Evolutionary conservation across 2,888 invertebrate genomes (phyloP), one percentile per base, ranked within the genome.

Genomic region (Colletes collaris): DNA sequence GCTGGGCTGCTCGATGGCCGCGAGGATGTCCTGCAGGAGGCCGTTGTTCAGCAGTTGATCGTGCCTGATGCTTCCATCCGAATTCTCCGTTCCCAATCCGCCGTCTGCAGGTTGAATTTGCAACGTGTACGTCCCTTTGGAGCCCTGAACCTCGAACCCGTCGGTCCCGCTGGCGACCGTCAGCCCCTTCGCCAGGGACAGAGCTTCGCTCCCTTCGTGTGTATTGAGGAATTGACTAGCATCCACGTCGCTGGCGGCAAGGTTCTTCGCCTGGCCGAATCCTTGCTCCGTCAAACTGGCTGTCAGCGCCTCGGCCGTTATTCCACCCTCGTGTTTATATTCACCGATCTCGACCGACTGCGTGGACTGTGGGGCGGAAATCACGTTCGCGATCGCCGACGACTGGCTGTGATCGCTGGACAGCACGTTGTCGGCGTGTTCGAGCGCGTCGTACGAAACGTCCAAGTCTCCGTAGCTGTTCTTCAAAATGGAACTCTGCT

Each of bases 31-130:
- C 90, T 97, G 97, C 1, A 97, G 92, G 0, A 97, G 93, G 1
- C 96, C 97, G 89, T 97, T 96, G 0, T 97, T 97, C 0, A 97
- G 92, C 0, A 97, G 94, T 91, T 97, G 96, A 13, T 96, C 96
- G 87, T 97, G 97, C 11, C 93, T 93, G 66, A 96, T 95, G 35
- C 89, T 94, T 83, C 94, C 94, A 8, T 94, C 93, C 4, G 93
- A 93, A 27, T 92, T 92, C 79, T 94, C 94, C 0, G 94, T 94
- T 83, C 91, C 94, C 0, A 92, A 88, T 88, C 93, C 90, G 11
- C 94, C 94, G 83, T 95, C 95, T 0, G 96, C 95, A 0, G 96
- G 94, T 89, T 97, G 97, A 64, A 97, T 97, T 91, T 97, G 97
- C 13, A 97, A 93, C 0, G 96, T 96, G 89, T 97, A 97, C 3